These are phyloP conservation scores for Trichomalopsis sarcophagae DNA, from an alignment of 1,140 invertebrate species.

Conservation along the genomic window DNA sequence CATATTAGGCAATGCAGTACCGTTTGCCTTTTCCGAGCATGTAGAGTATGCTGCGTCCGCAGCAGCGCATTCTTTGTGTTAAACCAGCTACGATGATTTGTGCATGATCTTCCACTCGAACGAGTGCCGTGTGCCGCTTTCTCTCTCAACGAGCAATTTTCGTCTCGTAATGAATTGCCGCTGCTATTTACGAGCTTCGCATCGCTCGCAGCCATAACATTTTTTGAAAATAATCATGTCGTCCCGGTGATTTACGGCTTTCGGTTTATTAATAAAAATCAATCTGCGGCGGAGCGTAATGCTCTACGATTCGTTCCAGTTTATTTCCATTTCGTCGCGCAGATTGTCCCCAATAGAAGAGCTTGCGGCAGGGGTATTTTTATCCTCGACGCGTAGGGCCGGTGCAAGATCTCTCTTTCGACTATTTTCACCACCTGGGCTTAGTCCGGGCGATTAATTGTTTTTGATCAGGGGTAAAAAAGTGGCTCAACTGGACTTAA, in stretches of 20 bases:
- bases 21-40: neutral
- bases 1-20: too few relatives aligned
- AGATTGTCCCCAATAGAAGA: neutral
- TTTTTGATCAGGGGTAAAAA: neutral
- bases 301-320: neutral
- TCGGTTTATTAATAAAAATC: neutral
- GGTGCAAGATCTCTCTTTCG: neutral
- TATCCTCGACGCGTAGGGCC: neutral
- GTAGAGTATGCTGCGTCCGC: neutral
- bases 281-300: neutral
- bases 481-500: neutral
- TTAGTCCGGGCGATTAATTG: conserved; percentile 6
- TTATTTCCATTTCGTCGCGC: neutral
- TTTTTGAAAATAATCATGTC: too few relatives aligned
- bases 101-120: neutral
- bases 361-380: neutral
- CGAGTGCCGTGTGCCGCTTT: too few relatives aligned
- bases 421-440: neutral
- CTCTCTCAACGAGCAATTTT: neutral
- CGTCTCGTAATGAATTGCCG: too few relatives aligned
- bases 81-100: neutral
- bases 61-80: neutral
- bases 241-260: neutral
- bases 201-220: too few relatives aligned
- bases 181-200: too few relatives aligned